These are phyloP conservation scores for Mnemiopsis leidyi DNA, from an alignment of 37 sponge, comb jelly and placozoan genomes.

Conservation along the genomic window DNA sequence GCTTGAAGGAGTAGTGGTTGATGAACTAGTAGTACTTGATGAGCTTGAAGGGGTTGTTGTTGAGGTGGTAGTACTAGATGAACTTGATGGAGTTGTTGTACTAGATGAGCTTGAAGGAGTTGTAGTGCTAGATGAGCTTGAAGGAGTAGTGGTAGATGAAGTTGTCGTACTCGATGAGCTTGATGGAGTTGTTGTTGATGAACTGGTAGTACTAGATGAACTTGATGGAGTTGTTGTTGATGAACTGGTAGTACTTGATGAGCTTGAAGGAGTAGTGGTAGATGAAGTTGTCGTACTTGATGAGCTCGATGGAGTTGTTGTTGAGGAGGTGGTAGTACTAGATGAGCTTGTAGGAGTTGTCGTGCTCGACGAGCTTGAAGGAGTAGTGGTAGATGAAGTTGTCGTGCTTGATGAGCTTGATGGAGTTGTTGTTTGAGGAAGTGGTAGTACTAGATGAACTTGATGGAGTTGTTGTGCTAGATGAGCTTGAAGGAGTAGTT, in stretches of 20 bases:
- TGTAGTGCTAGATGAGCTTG: neutral
- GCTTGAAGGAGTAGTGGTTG: neutral
- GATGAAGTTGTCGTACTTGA: too few species aligned
- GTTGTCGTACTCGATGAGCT: neutral
- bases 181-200: neutral
- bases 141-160: neutral
- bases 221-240: neutral
- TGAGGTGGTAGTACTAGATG: neutral
- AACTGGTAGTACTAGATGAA: neutral
- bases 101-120: neutral
- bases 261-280: neutral
- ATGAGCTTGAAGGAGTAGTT: neutral
- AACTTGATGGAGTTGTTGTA: neutral
- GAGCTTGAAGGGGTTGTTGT: neutral
- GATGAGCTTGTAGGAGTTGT: slow-evolving; percentile 1
- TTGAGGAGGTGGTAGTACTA: neutral
- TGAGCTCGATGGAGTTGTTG: neutral
- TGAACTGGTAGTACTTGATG: neutral
- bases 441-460: neutral
- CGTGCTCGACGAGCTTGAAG: neutral
- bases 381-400: neutral
- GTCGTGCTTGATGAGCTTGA: neutral
- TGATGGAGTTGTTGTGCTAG: neutral
- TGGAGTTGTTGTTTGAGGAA: neutral
- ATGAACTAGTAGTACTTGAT: neutral